Conservation (phyloP, 2,113 vertebrate species). For the Limnothrissa miodon region DNA sequence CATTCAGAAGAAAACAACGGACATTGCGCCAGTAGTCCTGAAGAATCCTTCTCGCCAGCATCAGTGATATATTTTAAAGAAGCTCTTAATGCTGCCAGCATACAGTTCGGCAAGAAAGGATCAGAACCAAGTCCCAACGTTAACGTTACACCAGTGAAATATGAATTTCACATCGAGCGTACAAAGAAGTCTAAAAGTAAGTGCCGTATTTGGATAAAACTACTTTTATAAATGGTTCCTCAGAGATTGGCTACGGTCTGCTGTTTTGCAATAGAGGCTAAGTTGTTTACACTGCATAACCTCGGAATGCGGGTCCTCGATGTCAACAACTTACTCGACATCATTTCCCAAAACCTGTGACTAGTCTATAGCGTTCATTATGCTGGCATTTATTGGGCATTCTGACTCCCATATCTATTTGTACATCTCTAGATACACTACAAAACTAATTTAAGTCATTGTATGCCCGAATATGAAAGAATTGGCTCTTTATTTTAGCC, state of each 20-base stretch:
- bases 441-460: not conserved
- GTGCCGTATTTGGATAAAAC: constrained; percentile 32
- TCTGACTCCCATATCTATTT: not conserved
- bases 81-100: constrained; percentile 63
- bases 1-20: constrained; percentile 61
- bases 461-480: not conserved
- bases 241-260: not conserved
- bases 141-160: constrained; percentile 50
- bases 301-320: not conserved
- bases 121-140: constrained; percentile 43
- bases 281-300: not conserved
- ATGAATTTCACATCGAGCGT: constrained; percentile 69
- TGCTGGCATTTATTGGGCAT: not conserved
- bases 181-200: constrained; percentile 66
- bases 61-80: constrained; percentile 79
- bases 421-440: too few species aligned
- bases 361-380: not conserved
- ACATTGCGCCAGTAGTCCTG: constrained; percentile 59
- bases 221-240: not conserved
- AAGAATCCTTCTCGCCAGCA: constrained; percentile 72
- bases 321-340: not conserved
- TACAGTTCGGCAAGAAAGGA: constrained; percentile 51
- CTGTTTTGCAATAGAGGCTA: not conserved
- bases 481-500: not conserved
- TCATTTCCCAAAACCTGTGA: not conserved